Evolutionary conservation across 1,140 invertebrate genomes (phyloP).

Genomic region (Drosophila pachea): DNA sequence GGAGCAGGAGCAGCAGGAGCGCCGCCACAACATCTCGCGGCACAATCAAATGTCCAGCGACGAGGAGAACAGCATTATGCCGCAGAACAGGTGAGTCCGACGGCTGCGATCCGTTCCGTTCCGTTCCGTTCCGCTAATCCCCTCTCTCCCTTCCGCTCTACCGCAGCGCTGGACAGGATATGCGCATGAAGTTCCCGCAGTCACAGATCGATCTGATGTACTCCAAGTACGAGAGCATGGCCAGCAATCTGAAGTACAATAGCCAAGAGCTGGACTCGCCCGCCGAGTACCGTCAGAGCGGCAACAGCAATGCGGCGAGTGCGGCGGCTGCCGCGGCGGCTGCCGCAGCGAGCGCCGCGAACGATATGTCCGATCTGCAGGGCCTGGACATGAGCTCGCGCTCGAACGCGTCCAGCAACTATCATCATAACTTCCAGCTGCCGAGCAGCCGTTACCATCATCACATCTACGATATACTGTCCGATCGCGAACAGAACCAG

Average conservation of each 20-base stretch:
- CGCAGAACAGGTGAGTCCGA: slow-evolving; percentile 69
- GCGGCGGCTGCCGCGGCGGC: slow-evolving; percentile 59
- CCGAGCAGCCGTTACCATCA: slow-evolving; percentile 77
- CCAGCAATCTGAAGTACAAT: slow-evolving; percentile 73
- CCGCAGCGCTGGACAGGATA: slow-evolving; percentile 68
- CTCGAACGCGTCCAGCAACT: slow-evolving; percentile 73
- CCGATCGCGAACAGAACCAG: slow-evolving; percentile 74
- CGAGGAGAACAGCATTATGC: slow-evolving; percentile 79
- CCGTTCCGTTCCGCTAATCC: neutral
- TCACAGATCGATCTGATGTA: slow-evolving; percentile 79
- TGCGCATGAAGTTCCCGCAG: slow-evolving; percentile 78
- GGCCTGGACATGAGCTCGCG: slow-evolving; percentile 78
- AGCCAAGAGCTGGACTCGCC: slow-evolving; percentile 76
- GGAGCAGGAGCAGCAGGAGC: slow-evolving; percentile 66
- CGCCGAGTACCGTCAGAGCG: slow-evolving; percentile 67
- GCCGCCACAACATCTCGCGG: slow-evolving; percentile 68
- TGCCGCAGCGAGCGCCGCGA: slow-evolving; percentile 60
- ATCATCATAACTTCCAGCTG: slow-evolving; percentile 78
- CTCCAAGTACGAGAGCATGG: slow-evolving; percentile 78
- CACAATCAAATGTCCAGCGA: slow-evolving; percentile 78
- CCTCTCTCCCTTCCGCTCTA: too few relatives aligned
- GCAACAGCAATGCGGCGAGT: slow-evolving; percentile 60
- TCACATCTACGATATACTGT: slow-evolving; percentile 78
- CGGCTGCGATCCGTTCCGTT: neutral
- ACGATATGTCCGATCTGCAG: slow-evolving; percentile 76